Evolutionary conservation across 2,113 vertebrate species (phyloP).

Genomic region (Sceloporus tristichus): DNA sequence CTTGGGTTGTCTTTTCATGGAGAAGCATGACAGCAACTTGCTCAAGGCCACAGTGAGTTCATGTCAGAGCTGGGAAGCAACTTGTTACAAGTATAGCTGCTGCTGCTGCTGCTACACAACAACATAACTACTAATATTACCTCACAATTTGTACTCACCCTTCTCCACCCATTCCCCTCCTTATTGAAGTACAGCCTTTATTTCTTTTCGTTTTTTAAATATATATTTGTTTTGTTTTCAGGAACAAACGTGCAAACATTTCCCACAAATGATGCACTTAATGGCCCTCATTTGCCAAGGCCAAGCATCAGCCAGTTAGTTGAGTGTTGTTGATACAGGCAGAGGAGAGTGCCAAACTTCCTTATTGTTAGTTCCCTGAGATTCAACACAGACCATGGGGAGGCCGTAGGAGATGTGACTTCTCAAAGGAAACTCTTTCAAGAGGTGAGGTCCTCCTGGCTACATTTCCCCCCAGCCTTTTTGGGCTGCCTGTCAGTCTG

Average conservation of each 20-base stretch:
- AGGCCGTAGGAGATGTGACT: neutral
- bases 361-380: neutral
- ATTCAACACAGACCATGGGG: neutral
- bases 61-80: neutral
- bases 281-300: constrained; percentile 34
- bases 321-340: neutral
- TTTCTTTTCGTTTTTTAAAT: too few relatives aligned
- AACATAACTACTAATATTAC: neutral
- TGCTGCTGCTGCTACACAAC: too few relatives aligned
- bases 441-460: neutral
- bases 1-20: neutral
- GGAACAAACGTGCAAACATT: constrained; percentile 23
- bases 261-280: constrained; percentile 29
- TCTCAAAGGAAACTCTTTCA: neutral
- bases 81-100: too few relatives aligned
- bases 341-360: too few relatives aligned
- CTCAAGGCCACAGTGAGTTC: neutral
- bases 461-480: neutral
- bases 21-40: neutral
- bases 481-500: neutral
- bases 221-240: neutral
- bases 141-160: neutral
- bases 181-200: neutral
- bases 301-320: neutral
- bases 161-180: neutral